A percentile compares a stretch with the other conserved stretches of the same genome.
These are phyloP conservation scores for Saguinus midas DNA, from an alignment of 2,113 vertebrate species.

Conservation along the genomic window DNA sequence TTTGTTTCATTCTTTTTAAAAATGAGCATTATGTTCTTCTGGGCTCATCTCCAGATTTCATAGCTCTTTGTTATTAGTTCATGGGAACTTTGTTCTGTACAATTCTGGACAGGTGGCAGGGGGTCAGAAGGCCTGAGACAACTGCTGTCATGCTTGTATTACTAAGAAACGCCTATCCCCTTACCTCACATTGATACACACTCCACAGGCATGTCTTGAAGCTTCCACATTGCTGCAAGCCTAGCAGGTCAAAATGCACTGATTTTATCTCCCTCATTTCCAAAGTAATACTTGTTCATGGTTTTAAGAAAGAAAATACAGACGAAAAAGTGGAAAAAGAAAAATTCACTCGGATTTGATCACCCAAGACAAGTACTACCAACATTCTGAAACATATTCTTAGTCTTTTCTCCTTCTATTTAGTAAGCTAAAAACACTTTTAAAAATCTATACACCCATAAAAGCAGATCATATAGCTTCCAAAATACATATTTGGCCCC, in stretches of 20 bases:
- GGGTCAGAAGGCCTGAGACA: not conserved
- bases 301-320: not conserved
- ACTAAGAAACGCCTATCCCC: not conserved
- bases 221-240: not conserved
- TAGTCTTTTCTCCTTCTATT: not conserved
- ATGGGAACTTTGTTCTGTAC: not conserved
- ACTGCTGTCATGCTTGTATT: fast-evolving
- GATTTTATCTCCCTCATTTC: not conserved
- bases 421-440: not conserved
- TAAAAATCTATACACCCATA: not conserved
- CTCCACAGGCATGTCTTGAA: not conserved
- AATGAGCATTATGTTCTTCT: not conserved
- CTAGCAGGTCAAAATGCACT: not conserved
- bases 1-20: not conserved
- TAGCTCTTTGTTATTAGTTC: not conserved
- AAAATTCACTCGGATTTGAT: not conserved
- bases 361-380: not conserved
- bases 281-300: not conserved
- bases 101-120: not conserved
- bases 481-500: not conserved
- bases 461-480: not conserved
- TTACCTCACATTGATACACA: fast-evolving
- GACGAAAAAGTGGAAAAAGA: not conserved
- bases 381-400: not conserved
- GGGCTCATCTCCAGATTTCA: not conserved